Evolutionary conservation across 2,888 invertebrate genomes (phyloP).

Genomic region (Dryocosmus kuriphilus): DNA sequence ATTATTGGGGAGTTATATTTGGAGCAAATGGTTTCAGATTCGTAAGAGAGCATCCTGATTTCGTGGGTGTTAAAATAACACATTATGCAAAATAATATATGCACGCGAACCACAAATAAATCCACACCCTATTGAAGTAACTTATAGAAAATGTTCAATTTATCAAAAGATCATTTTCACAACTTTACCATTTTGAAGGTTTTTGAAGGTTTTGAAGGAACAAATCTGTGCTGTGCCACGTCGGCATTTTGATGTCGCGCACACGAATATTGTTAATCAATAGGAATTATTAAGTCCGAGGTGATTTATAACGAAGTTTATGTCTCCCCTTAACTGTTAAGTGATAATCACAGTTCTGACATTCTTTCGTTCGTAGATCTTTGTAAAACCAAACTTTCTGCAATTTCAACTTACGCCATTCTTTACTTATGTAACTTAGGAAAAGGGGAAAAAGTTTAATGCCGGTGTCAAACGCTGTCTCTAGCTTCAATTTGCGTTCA

Average conservation of each 20-base stretch:
- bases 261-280: conserved; percentile 14
- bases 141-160: too few species aligned
- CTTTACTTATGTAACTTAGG: not conserved
- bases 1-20: too few species aligned
- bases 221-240: not conserved
- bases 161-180: too few species aligned
- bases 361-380: conserved; percentile 12
- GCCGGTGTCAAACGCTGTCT: not conserved
- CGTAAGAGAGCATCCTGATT: too few species aligned
- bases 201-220: conserved; percentile 16
- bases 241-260: not conserved
- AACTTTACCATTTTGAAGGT: too few species aligned
- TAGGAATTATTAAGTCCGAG: conserved; percentile 5
- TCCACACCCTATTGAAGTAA: too few species aligned
- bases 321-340: conserved; percentile 19
- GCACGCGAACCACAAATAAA: too few species aligned
- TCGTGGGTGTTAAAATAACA: too few species aligned
- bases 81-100: too few species aligned
- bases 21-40: too few species aligned
- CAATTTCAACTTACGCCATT: not conserved
- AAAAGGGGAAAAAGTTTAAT: not conserved
- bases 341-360: conserved; percentile 37
- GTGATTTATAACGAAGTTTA: conserved; percentile 10
- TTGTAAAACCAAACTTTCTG: conserved; percentile 32
- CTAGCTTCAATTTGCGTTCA: not conserved